phyloP scores from a whole-genome alignment of 2,888 invertebrate genomes.

The Nomada flava region DNA sequence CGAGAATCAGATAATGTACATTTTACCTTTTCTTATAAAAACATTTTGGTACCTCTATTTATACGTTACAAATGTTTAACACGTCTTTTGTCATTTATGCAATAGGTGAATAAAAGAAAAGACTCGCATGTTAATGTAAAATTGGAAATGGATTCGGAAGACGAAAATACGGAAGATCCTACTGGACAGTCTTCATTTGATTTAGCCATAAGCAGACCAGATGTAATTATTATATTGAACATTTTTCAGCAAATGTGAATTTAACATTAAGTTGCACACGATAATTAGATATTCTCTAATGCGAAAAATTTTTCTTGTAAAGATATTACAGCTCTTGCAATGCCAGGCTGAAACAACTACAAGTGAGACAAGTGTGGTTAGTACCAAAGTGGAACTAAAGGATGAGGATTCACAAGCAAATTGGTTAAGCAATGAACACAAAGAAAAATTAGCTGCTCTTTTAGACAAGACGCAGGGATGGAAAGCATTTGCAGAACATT shows the following conservation, averaged over 20 bases:
- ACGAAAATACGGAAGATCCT: constrained; percentile 76
- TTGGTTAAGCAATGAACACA: constrained; percentile 75
- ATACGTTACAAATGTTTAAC: background rate
- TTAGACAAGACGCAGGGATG: constrained; percentile 87
- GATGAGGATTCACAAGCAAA: constrained; percentile 73
- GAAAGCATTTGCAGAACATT: constrained; percentile 86
- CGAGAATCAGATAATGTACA: constrained; percentile 54
- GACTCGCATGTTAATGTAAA: constrained; percentile 62
- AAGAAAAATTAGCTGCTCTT: constrained; percentile 84
- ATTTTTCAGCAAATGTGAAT: background rate
- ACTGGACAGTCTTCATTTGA: constrained; percentile 82
- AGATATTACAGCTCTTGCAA: constrained; percentile 73
- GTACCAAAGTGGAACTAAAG: constrained; percentile 68
- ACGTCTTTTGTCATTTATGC: constrained; percentile 14
- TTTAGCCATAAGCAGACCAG: constrained; percentile 81
- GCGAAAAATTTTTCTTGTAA: constrained; percentile 29
- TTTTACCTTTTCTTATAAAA: constrained; percentile 14
- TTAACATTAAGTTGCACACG: background rate
- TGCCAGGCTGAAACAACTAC: constrained; percentile 8
- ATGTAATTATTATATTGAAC: constrained; percentile 69
- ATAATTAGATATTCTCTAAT: background rate
- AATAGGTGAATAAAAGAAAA: constrained; percentile 36
- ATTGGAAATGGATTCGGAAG: constrained; percentile 75
- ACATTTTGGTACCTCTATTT: background rate
- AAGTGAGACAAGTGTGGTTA: background rate